Base-by-base conservation (phyloP, 2,888 invertebrate genomes). In the Caradrina clavipalpis region DNA sequence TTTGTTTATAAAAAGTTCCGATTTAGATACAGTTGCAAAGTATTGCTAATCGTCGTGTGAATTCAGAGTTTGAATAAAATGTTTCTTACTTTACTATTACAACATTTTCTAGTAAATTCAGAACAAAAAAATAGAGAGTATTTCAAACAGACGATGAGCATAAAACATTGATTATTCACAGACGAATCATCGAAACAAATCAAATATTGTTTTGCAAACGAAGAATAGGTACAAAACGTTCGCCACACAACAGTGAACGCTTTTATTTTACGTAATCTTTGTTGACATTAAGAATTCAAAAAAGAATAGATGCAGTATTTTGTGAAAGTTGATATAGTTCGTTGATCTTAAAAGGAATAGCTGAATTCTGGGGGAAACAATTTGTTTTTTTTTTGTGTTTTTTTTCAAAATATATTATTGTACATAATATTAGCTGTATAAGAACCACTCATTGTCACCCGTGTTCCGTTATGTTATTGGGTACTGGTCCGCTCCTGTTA, bases 211-310 rank as follows among this genome's bases (percentile, higher is more conserved):
- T 54, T 59, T 21, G 54, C 47, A 74, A 74, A 67, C 35, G 50
- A 50, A 57, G n/a, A 21, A 60, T 58, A 17, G 13, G 19, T 35
- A 58, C 35, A 58, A 60, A 66, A 49, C 31, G 15, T 63, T 55
- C 53, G 68, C 57, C 47, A 60, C 49, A 63, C 35, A 56, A 71
- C 62, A 63, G 62, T 53, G 55, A 76, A 71, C 47, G 59, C 35
- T 45, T 56, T 4, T 62, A 39, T 77, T 72, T 74, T 60, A 65
- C 54, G 35, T 64, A 71, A 74, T 78, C 56, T 70, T 67, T 69
- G 55, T 60, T 78, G 59, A 66, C 22, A 59, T 55, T 72, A 10
- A 13, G 5, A 54, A 60, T n/a, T 50, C 53, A 59, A 56, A 76
- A 39, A 39, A 2, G 1, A 21, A 26, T 22, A 35, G 2, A 7